phyloP scores from a whole-genome alignment of 2,797 vertebrate species.

The Arremon aurantiirostris region DNA sequence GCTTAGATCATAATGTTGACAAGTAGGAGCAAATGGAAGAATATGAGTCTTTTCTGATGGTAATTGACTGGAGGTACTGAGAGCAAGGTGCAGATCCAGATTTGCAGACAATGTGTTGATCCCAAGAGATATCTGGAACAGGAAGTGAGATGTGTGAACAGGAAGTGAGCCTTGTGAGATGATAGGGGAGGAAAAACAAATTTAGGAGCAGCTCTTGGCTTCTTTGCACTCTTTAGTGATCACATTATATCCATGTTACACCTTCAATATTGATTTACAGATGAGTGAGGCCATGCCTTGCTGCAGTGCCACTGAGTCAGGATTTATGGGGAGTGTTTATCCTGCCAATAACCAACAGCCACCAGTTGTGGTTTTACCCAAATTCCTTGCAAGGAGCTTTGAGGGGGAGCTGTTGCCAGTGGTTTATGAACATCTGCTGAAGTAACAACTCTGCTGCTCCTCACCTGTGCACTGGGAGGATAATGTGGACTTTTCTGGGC shows the following conservation, averaged over 20 bases:
- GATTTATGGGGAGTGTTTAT: slow-evolving; percentile 7
- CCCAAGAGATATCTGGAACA: background rate
- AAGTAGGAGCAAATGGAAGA: background rate
- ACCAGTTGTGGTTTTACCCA: background rate
- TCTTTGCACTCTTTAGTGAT: background rate
- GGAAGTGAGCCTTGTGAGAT: background rate
- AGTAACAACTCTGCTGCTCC: background rate
- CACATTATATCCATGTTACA: background rate
- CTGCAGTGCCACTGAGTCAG: background rate
- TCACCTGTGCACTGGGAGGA: background rate
- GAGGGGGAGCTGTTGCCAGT: background rate
- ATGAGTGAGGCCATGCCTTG: background rate
- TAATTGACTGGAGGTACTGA: background rate
- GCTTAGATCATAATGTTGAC: slow-evolving; percentile 25
- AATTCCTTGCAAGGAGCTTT: background rate
- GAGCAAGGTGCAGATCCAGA: background rate
- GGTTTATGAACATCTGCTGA: background rate
- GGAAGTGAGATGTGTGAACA: background rate
- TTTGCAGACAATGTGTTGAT: background rate
- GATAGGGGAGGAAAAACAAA: background rate
- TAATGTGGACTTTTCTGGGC: background rate
- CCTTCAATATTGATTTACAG: background rate
- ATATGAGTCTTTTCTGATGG: background rate
- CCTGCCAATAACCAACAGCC: background rate
- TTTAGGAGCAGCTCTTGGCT: background rate